Conservation (phyloP, 2,888 invertebrate species). For the Drosophila neutralis region DNA sequence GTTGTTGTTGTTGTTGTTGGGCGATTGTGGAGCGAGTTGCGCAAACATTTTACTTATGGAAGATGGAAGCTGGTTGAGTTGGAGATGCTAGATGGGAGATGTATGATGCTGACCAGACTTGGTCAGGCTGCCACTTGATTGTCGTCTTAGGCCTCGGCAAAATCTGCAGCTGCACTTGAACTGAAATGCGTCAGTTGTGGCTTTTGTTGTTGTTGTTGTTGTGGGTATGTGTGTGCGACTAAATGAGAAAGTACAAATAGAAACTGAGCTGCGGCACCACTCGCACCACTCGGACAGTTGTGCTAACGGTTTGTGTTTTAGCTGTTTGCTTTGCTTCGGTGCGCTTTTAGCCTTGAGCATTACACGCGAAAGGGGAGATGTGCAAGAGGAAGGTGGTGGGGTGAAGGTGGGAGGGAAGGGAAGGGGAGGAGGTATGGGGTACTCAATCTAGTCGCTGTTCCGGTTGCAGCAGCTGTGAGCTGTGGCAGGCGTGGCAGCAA, state of each 20-base stretch:
- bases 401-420: background rate
- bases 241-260: conserved; percentile 81
- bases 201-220: conserved; percentile 2
- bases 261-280: conserved; percentile 52
- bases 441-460: conserved; percentile 27
- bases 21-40: conserved; percentile 66
- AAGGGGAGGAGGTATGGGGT: too few relatives aligned
- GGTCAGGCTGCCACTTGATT: conserved; percentile 57
- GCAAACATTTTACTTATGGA: conserved; percentile 75
- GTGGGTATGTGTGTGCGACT: conserved; percentile 3
- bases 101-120: conserved; percentile 36
- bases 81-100: conserved; percentile 15
- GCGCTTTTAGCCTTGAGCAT: conserved; percentile 58
- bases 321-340: conserved; percentile 37
- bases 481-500: conserved; percentile 15
- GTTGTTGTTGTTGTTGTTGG: conserved; percentile 4
- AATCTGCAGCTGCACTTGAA: conserved; percentile 74
- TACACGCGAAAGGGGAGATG: conserved; percentile 4
- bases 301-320: conserved; percentile 35
- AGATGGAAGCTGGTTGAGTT: conserved; percentile 20
- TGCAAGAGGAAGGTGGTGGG: background rate
- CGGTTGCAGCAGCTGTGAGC: conserved; percentile 25
- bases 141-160: conserved; percentile 49
- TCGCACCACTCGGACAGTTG: conserved; percentile 25
- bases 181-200: conserved; percentile 72